phyloP scores from a whole-genome alignment of 1,140 invertebrate species.

The Pissodes strobi region DNA sequence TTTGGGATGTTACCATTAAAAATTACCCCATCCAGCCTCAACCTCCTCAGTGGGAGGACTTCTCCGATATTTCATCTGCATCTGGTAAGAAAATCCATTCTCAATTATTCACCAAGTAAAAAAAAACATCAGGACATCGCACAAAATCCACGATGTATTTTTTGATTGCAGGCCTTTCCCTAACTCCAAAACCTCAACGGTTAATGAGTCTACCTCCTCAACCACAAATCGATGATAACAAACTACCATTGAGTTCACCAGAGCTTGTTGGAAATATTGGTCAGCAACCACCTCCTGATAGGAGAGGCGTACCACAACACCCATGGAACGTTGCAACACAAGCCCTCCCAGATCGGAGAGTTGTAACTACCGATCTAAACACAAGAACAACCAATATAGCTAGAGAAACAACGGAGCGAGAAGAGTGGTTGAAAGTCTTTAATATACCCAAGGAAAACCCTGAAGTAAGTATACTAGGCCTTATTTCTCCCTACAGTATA shows the following conservation, averaged over 20 bases:
- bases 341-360: neutral
- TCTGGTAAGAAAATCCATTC: constrained; percentile 63
- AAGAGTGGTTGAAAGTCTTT: constrained; percentile 49
- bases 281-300: constrained; percentile 37
- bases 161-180: constrained; percentile 60
- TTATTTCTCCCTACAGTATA: neutral
- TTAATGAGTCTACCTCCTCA: constrained; percentile 62
- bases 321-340: neutral
- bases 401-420: constrained; percentile 10
- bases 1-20: constrained; percentile 81
- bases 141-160: too few relatives aligned
- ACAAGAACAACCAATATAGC: constrained; percentile 14
- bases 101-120: neutral
- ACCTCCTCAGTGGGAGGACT: constrained; percentile 80
- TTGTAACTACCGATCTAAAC: constrained; percentile 12
- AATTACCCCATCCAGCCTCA: constrained; percentile 74
- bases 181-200: constrained; percentile 65
- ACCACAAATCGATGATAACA: constrained; percentile 60
- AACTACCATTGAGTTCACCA: constrained; percentile 61
- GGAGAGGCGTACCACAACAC: constrained; percentile 15
- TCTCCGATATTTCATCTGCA: constrained; percentile 79
- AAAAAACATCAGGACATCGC: too few relatives aligned
- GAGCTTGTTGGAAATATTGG: constrained; percentile 63
- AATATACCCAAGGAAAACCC: constrained; percentile 59
- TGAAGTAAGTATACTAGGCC: constrained; percentile 43